These are phyloP conservation scores for Cirrhinus mrigala DNA, from an alignment of 2,797 vertebrate species.

Conservation along the genomic window DNA sequence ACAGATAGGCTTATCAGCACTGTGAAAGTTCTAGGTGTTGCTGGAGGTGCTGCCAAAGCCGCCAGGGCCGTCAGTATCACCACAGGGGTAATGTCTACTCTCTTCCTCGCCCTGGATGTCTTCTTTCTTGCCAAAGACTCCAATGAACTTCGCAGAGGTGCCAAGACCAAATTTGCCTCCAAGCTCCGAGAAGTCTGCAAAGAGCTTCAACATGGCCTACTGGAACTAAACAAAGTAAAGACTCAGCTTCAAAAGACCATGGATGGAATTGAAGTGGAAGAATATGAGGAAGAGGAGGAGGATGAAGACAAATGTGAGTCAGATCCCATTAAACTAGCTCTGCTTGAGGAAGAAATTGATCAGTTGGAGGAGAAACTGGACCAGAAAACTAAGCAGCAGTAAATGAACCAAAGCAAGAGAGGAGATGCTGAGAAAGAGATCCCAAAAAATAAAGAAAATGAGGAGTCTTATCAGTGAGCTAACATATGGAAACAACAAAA, in stretches of 20 bases:
- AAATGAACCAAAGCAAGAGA: constrained; percentile 54
- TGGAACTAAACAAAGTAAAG: constrained; percentile 77
- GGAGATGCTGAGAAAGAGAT: constrained; percentile 1
- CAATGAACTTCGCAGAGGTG: constrained; percentile 77
- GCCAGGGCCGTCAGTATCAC: constrained; percentile 78
- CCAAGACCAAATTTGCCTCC: constrained; percentile 78
- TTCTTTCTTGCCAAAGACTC: constrained; percentile 83
- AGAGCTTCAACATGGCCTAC: constrained; percentile 75
- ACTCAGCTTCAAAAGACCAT: constrained; percentile 77
- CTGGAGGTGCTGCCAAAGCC: constrained; percentile 77
- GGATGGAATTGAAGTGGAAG: constrained; percentile 76
- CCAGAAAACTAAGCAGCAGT: constrained; percentile 64
- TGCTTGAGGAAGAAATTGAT: constrained; percentile 76
- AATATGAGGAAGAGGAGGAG: constrained; percentile 62
- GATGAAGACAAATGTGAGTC: constrained; percentile 31
- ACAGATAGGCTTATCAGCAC: constrained; percentile 77
- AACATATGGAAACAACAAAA: constrained; percentile 19
- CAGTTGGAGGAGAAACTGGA: constrained; percentile 75
- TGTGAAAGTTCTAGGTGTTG: constrained; percentile 76
- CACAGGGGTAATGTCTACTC: constrained; percentile 78
- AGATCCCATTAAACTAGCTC: constrained; percentile 71
- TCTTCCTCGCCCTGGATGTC: constrained; percentile 81
- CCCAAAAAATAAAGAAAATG: constrained; percentile 6
- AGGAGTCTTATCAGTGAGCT: background rate
- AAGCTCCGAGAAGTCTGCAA: constrained; percentile 80